These are phyloP conservation scores for Drosophila borborema DNA, from an alignment of 2,888 invertebrate genomes.

Conservation along the genomic window DNA sequence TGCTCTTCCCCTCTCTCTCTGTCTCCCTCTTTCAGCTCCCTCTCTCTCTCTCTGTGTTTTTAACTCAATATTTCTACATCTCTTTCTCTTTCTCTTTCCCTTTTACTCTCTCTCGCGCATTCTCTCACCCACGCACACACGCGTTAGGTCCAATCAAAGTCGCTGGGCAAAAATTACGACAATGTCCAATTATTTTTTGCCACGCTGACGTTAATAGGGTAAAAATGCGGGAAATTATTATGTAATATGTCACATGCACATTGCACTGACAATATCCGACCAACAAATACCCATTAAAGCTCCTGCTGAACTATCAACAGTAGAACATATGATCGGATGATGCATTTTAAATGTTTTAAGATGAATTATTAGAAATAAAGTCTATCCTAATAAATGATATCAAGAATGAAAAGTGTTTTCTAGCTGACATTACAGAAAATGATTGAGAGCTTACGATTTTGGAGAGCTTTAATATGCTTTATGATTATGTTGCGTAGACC, in stretches of 20 bases:
- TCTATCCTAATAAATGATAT: too few relatives aligned
- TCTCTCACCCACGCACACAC: not conserved
- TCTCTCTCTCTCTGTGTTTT: not conserved
- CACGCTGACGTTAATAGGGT: conserved; percentile 65
- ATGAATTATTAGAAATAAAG: too few relatives aligned
- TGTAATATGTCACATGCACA: conserved; percentile 63
- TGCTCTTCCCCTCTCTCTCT: not conserved
- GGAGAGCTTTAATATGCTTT: too few relatives aligned
- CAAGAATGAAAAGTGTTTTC: too few relatives aligned
- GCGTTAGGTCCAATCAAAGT: conserved; percentile 51
- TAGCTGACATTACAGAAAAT: too few relatives aligned
- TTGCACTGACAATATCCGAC: not conserved
- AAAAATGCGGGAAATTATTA: conserved; percentile 68
- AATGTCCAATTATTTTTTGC: conserved; percentile 69
- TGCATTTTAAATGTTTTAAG: too few relatives aligned
- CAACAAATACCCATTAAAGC: conserved; percentile 9
- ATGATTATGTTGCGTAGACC: too few relatives aligned
- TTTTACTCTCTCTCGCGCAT: not conserved
- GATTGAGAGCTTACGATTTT: too few relatives aligned
- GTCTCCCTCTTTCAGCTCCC: not conserved
- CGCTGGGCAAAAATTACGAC: conserved; percentile 52
- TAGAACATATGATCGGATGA: too few relatives aligned
- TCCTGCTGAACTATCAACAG: not conserved
- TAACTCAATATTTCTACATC: not conserved
- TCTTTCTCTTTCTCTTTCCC: not conserved